phyloP scores from a whole-genome alignment of 2,888 invertebrate species.

The Pardosa pseudoannulata region DNA sequence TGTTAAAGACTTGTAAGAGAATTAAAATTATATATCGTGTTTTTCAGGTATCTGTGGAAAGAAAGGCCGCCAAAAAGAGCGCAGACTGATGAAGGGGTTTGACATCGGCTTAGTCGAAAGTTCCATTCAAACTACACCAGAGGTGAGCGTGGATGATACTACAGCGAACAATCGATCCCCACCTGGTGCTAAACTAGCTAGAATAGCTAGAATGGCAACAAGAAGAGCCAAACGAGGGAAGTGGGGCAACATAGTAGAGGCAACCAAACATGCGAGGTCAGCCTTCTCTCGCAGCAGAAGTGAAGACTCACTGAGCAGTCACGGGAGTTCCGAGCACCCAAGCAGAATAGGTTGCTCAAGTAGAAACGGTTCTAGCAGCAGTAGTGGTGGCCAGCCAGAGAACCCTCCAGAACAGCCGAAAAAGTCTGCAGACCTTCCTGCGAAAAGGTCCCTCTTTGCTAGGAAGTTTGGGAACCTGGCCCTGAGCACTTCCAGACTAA shows the following conservation, averaged over 20 bases:
- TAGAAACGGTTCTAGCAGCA: slow-evolving; percentile 48
- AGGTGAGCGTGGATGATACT: slow-evolving; percentile 67
- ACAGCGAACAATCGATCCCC: slow-evolving; percentile 76
- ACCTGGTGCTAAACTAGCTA: slow-evolving; percentile 75
- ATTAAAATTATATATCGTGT: too few species aligned
- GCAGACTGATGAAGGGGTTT: slow-evolving; percentile 94
- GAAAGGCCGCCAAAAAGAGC: slow-evolving; percentile 94
- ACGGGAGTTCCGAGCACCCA: slow-evolving; percentile 49
- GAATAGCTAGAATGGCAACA: slow-evolving; percentile 76
- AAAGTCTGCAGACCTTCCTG: slow-evolving; percentile 34
- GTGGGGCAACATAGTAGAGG: slow-evolving; percentile 74
- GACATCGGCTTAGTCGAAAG: slow-evolving; percentile 80
- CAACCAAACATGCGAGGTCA: slow-evolving; percentile 68
- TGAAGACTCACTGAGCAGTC: slow-evolving; percentile 65
- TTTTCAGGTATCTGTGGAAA: slow-evolving; percentile 89
- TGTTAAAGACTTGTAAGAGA: too few species aligned
- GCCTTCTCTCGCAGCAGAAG: slow-evolving; percentile 68
- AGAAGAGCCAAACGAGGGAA: slow-evolving; percentile 73
- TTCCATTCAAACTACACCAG: slow-evolving; percentile 71
- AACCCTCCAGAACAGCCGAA: neutral
- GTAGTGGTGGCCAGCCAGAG: slow-evolving; percentile 2
- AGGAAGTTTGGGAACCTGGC: slow-evolving; percentile 62
- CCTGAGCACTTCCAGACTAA: slow-evolving; percentile 59
- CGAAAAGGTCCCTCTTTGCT: slow-evolving; percentile 61
- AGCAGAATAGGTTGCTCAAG: slow-evolving; percentile 41